A percentile compares a stretch with the other conserved stretches of the same genome.
These are phyloP conservation scores for Dyspetes luteomarginatus DNA, from an alignment of 2,888 invertebrate genomes.

Conservation along the genomic window DNA sequence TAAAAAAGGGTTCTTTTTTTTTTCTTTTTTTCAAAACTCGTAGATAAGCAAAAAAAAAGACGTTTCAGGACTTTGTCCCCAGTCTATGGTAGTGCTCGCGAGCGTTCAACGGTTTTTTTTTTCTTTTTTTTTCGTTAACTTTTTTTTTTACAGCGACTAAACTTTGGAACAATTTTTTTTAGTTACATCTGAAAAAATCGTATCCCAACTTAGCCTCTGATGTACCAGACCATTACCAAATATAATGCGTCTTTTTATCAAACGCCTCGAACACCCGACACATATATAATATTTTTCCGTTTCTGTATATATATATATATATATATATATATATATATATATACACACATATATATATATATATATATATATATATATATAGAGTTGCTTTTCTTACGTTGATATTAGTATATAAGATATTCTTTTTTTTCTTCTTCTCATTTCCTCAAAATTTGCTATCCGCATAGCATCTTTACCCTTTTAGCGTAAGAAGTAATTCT, in stretches of 20 bases:
- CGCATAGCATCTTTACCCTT: constrained; percentile 63
- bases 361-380: constrained; percentile 66
- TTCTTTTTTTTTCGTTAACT: not conserved
- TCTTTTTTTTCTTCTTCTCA: constrained; percentile 62
- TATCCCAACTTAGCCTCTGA: constrained; percentile 61
- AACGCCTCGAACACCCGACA: constrained; percentile 58
- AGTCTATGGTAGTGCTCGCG: constrained; percentile 2
- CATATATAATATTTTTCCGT: constrained; percentile 59
- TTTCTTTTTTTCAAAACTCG: not conserved
- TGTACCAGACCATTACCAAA: constrained; percentile 65
- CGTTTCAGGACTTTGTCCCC: constrained; percentile 17
- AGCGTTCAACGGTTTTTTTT: not conserved
- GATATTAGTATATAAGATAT: constrained; percentile 75
- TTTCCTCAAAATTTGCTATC: constrained; percentile 61
- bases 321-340: constrained; percentile 63
- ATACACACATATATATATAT: constrained; percentile 61
- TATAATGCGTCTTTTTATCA: constrained; percentile 56
- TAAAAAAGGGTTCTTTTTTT: not conserved
- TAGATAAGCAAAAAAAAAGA: constrained; percentile 2
- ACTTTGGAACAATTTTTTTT: not conserved
- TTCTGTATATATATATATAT: constrained; percentile 44
- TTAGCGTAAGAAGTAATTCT: constrained; percentile 56
- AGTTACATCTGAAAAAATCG: not conserved
- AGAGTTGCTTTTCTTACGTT: constrained; percentile 67
- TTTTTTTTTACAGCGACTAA: not conserved